These are phyloP conservation scores for Siniperca chuatsi DNA, from an alignment of 2,113 vertebrate species.

Conservation along the genomic window DNA sequence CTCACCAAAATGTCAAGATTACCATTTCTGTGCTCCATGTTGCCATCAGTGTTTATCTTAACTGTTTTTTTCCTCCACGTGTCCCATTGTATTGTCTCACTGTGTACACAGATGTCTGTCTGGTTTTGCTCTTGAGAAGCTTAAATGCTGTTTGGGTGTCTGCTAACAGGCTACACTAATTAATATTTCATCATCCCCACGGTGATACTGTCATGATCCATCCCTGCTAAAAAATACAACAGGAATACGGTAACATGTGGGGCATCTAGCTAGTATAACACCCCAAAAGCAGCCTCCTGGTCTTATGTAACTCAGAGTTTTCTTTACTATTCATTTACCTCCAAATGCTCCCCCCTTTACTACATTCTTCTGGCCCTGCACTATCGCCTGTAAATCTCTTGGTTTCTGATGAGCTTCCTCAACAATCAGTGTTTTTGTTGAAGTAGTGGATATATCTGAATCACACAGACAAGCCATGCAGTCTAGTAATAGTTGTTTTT, in stretches of 20 bases:
- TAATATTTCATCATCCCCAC: slow-evolving; percentile 76
- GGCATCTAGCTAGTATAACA: slow-evolving; percentile 14
- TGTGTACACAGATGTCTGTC: slow-evolving; percentile 16
- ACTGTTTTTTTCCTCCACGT: neutral
- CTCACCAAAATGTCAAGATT: neutral
- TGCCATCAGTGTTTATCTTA: neutral
- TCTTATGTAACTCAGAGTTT: slow-evolving; percentile 54
- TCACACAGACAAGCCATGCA: neutral
- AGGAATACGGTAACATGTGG: slow-evolving; percentile 44
- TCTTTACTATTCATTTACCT: slow-evolving; percentile 47
- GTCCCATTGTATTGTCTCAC: neutral
- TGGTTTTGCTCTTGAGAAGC: slow-evolving; percentile 44
- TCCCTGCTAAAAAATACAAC: slow-evolving; percentile 70
- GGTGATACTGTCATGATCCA: slow-evolving; percentile 52
- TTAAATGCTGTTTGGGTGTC: slow-evolving; percentile 69
- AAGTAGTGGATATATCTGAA: neutral
- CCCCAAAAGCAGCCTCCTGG: slow-evolving; percentile 24
- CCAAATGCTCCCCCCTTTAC: slow-evolving; percentile 9
- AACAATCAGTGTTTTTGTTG: neutral
- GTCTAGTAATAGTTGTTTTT: neutral
- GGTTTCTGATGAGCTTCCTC: neutral
- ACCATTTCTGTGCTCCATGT: neutral
- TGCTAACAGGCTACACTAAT: slow-evolving; percentile 70
- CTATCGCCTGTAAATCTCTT: slow-evolving; percentile 10
- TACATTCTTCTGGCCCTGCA: slow-evolving; percentile 31